phyloP scores from a whole-genome alignment of 30 jellyfish, hydroid and myxozoan genomes.

The Aurelia sp. region DNA sequence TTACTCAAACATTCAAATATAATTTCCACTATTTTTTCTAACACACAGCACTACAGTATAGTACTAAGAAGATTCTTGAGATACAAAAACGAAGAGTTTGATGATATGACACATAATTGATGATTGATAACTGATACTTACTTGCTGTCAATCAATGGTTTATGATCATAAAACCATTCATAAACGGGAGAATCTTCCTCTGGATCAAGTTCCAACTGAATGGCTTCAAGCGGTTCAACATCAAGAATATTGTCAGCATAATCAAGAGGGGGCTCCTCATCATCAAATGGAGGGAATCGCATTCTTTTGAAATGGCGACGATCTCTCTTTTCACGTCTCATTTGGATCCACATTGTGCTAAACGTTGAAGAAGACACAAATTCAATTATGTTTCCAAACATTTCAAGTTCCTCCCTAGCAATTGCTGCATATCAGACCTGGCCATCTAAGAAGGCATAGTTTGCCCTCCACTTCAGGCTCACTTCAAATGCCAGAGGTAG shows the following conservation, averaged over 20 bases:
- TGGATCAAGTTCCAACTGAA: constrained; percentile 94
- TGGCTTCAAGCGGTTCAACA: constrained; percentile 98
- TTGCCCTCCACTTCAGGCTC: no score
- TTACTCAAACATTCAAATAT: no score
- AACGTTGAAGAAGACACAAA: neutral
- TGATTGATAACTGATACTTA: constrained; percentile 15
- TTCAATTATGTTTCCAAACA: no score
- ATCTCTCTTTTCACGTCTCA: constrained; percentile 99
- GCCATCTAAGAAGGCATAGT: no score
- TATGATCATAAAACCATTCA: constrained; percentile 99
- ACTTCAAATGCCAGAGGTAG: no score
- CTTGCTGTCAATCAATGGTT: constrained; percentile 89
- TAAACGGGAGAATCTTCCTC: constrained; percentile 95
- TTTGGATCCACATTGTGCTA: constrained; percentile 99
- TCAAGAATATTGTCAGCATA: constrained; percentile 99
- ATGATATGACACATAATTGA: no score
- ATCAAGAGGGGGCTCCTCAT: constrained; percentile 99
- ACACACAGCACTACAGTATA: no score
- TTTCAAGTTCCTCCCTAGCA: no score
- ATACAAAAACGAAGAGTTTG: no score
- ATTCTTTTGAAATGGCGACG: constrained; percentile 98
- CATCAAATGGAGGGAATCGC: constrained; percentile 99
- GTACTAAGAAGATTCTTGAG: no score
- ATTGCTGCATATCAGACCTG: no score
- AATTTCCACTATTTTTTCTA: no score